phyloP scores from a whole-genome alignment of 1,140 invertebrate genomes.

The Formica exsecta region DNA sequence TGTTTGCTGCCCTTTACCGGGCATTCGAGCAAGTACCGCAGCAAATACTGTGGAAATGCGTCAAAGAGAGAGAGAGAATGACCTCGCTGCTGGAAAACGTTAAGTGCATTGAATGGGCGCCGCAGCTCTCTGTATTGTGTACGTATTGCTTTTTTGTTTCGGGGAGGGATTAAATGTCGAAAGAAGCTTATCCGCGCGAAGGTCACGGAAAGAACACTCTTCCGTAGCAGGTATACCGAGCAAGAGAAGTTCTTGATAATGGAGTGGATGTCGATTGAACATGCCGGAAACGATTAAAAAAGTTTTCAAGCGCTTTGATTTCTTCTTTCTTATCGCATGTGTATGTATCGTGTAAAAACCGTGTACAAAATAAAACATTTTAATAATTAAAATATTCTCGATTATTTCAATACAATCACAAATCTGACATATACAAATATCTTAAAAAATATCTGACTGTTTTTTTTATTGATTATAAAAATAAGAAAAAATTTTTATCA shows the following conservation, averaged over 20 bases:
- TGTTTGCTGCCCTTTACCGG: conserved; percentile 64
- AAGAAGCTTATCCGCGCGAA: conserved; percentile 44
- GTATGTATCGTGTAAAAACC: neutral
- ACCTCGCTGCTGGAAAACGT: conserved; percentile 87
- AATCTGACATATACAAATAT: neutral
- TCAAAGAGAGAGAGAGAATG: conserved; percentile 69
- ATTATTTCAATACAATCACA: no score
- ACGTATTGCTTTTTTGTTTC: conserved; percentile 61
- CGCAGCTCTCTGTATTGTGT: conserved; percentile 89
- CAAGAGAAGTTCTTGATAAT: conserved; percentile 29
- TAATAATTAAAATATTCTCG: neutral
- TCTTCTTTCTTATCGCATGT: neutral
- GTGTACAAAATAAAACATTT: neutral
- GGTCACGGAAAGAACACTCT: conserved; percentile 25
- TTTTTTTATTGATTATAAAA: neutral
- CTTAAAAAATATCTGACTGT: neutral
- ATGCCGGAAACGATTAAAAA: conserved; percentile 5
- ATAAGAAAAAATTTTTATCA: neutral
- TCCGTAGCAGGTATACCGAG: neutral
- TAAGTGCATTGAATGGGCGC: conserved; percentile 88
- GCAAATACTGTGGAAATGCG: conserved; percentile 75
- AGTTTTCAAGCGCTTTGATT: conserved; percentile 33
- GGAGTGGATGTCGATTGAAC: conserved; percentile 40
- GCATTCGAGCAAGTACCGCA: conserved; percentile 71
- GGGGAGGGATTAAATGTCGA: conserved; percentile 30